phyloP scores from a whole-genome alignment of 2,113 vertebrate species.

The Solenodon paradoxus region DNA sequence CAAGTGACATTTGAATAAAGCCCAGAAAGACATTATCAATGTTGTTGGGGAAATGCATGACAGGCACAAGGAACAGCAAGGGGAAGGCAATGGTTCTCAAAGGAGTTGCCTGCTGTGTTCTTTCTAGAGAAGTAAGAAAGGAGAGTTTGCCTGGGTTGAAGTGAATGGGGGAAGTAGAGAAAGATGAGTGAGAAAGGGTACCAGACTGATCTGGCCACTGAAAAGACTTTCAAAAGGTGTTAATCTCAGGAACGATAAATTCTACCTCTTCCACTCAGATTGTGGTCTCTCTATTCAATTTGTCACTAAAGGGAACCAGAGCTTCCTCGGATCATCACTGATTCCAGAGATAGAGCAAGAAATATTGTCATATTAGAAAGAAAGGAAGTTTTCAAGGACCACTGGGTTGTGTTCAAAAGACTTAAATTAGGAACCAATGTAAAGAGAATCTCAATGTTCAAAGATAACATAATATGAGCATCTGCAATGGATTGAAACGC shows the following conservation, averaged over 20 bases:
- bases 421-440: slow-evolving; percentile 9
- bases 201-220: neutral
- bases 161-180: neutral
- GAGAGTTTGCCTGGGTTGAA: neutral
- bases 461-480: slow-evolving; percentile 39
- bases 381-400: neutral
- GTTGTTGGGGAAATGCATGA: neutral
- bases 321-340: neutral
- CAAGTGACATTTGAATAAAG: neutral
- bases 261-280: neutral
- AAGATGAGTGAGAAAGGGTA: neutral
- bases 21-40: neutral
- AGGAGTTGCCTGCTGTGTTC: neutral
- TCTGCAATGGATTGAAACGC: slow-evolving; percentile 53
- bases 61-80: neutral
- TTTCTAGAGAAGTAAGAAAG: neutral
- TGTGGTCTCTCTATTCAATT: neutral
- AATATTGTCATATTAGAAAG: neutral
- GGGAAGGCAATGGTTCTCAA: neutral
- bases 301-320: neutral
- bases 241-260: neutral
- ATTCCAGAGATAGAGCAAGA: neutral
- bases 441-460: slow-evolving; percentile 16
- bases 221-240: neutral
- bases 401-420: neutral